Evolutionary conservation across 2,113 vertebrate genomes (phyloP).

Genomic region (Tychaedon coryphoeus): DNA sequence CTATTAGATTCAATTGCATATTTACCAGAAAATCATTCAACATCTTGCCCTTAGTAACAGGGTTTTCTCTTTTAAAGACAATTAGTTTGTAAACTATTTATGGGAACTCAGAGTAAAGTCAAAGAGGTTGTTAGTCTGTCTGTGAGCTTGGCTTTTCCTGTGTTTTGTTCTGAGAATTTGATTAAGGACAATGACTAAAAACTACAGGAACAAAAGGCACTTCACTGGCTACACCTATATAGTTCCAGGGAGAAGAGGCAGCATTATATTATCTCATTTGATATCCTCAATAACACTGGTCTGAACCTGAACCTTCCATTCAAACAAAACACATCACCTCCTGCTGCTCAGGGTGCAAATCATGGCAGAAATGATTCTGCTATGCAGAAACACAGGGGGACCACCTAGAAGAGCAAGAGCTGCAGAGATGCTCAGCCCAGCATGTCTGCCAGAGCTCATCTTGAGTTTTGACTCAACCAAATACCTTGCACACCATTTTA

Average conservation of each 20-base stretch:
- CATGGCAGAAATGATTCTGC: background rate
- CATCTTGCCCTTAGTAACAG: background rate
- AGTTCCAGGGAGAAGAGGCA: background rate
- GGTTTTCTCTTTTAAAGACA: background rate
- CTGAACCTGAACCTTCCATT: background rate
- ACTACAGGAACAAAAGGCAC: background rate
- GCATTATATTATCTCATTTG: background rate
- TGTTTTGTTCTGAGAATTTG: background rate
- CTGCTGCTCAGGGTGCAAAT: background rate
- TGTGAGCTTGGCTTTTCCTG: background rate
- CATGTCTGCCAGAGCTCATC: background rate
- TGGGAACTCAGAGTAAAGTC: background rate
- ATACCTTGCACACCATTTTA: background rate
- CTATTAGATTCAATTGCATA: conserved; percentile 20
- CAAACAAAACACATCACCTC: background rate
- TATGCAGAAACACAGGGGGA: background rate
- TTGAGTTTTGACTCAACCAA: background rate
- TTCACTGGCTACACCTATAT: background rate
- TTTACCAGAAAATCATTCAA: background rate
- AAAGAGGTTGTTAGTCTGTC: background rate
- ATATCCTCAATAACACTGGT: background rate
- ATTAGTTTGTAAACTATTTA: conserved; percentile 17
- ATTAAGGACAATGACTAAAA: background rate
- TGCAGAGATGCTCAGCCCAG: background rate
- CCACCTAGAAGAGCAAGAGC: background rate